phyloP scores from a whole-genome alignment of 2,113 vertebrate species.

The Elephas maximus region DNA sequence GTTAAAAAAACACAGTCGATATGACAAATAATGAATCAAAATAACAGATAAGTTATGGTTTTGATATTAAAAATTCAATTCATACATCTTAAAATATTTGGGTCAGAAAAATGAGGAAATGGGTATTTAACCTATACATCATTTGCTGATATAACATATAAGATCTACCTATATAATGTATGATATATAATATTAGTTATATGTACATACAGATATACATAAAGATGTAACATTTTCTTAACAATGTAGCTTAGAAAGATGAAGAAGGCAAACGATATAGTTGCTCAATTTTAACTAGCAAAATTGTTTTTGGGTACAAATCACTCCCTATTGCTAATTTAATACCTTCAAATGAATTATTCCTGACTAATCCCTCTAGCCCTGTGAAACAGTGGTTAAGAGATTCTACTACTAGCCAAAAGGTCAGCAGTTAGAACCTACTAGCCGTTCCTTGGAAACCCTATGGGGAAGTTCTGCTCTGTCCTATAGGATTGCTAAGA shows the following conservation, averaged over 20 bases:
- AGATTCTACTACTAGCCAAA: too few species aligned
- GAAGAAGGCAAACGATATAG: not conserved
- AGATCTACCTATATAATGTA: not conserved
- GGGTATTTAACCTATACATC: not conserved
- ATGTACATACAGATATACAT: not conserved
- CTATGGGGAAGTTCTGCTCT: too few species aligned
- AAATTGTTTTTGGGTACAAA: not conserved
- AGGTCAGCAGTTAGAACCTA: too few species aligned
- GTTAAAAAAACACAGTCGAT: slow-evolving; percentile 5
- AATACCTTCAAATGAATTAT: slow-evolving; percentile 9
- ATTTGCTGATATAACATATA: not conserved
- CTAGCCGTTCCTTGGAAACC: too few species aligned
- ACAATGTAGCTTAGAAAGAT: not conserved
- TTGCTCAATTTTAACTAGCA: slow-evolving; percentile 13
- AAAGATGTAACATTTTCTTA: not conserved
- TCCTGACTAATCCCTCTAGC: not conserved
- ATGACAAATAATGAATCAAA: slow-evolving; percentile 24
- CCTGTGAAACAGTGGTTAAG: too few species aligned
- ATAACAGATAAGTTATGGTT: not conserved
- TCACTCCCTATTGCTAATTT: not conserved
- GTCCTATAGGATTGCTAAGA: too few species aligned
- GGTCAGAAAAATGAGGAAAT: not conserved
- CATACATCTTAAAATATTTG: not conserved
- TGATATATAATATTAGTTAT: not conserved
- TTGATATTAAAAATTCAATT: slow-evolving; percentile 36